Percentiles rank a stretch among this genome's conserved stretches.
phyloP scores from a whole-genome alignment of 2,113 vertebrate genomes.

The Sylvilagus bachmani region DNA sequence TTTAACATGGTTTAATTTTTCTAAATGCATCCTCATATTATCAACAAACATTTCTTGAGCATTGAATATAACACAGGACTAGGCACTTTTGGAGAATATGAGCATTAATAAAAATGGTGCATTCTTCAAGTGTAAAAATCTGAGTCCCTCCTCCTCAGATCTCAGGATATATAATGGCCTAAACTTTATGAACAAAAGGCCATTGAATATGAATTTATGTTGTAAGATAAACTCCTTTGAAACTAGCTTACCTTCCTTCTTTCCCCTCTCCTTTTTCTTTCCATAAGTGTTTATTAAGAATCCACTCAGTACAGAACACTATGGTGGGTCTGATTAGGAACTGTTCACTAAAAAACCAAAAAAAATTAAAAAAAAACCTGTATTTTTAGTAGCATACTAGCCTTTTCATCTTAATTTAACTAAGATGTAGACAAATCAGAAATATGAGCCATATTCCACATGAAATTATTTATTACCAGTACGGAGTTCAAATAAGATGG shows the following conservation, averaged over 20 bases:
- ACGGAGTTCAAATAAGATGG: background rate
- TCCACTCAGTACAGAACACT: background rate
- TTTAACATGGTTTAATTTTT: background rate
- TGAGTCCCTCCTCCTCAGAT: background rate
- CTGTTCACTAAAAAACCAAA: background rate
- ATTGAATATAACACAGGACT: background rate
- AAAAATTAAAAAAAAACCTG: background rate
- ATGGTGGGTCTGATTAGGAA: background rate
- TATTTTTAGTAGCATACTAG: background rate
- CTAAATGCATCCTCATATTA: background rate
- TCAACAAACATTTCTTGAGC: background rate
- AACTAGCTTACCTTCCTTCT: background rate
- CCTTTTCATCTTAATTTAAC: background rate
- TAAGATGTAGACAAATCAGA: constrained; percentile 12
- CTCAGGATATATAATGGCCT: background rate
- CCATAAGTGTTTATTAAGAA: background rate
- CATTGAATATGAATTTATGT: background rate
- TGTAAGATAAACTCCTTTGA: background rate
- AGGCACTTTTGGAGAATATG: background rate
- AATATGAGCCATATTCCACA: background rate
- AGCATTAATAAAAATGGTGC: background rate
- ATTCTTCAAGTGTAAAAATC: background rate
- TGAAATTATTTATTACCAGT: background rate
- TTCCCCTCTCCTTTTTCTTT: background rate
- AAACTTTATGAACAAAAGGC: background rate